Percentiles rank a stretch among this genome's conserved stretches.
Evolutionary conservation across 2,113 vertebrate species (phyloP).

Genomic region (Pelecanus crispus): DNA sequence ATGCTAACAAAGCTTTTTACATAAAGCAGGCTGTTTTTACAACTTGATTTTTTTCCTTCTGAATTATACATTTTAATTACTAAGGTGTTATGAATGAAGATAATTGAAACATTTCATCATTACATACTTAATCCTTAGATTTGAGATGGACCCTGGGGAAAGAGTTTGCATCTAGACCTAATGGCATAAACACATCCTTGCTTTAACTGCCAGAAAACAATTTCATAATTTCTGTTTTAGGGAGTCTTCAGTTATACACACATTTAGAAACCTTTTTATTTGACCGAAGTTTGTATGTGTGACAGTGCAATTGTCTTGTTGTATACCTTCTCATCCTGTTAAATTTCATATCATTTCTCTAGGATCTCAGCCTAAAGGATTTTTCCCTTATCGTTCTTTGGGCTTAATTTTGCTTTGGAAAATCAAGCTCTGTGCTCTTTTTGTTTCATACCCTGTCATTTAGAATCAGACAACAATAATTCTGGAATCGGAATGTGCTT

Average conservation of each 20-base stretch:
- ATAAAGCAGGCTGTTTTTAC: neutral
- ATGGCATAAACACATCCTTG: neutral
- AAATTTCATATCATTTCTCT: conserved; percentile 17
- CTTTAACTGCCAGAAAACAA: neutral
- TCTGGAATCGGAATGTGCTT: conserved; percentile 47
- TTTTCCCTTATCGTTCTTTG: neutral
- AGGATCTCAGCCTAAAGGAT: neutral
- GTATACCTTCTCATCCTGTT: neutral
- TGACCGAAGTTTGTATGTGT: neutral
- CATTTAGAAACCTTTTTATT: neutral
- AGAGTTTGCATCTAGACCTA: neutral
- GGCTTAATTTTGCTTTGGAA: conserved; percentile 53
- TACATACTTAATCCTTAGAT: neutral
- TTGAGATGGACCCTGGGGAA: neutral
- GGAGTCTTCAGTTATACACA: neutral
- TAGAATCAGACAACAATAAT: conserved; percentile 60
- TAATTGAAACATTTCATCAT: neutral
- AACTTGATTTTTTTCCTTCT: neutral
- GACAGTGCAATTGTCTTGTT: neutral
- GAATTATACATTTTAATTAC: neutral
- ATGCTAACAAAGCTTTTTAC: neutral
- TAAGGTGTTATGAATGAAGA: neutral
- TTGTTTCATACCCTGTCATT: conserved; percentile 61
- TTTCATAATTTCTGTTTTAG: neutral
- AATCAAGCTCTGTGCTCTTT: conserved; percentile 36